phyloP scores from a whole-genome alignment of 2,888 invertebrate species.

The Myathropa florea region DNA sequence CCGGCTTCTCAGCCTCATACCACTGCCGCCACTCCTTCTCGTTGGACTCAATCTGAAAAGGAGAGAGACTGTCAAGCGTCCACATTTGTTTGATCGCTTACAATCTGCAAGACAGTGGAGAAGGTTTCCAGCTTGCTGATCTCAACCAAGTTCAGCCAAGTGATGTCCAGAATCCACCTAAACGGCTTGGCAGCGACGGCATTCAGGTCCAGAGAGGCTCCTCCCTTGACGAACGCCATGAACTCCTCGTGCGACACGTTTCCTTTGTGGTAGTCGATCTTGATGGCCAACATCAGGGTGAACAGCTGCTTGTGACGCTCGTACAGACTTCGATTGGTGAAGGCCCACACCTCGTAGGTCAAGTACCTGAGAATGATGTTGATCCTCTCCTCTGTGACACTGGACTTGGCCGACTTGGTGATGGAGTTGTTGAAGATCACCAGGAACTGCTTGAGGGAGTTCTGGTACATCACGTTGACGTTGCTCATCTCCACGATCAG shows the following conservation, averaged over 20 bases:
- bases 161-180: slow-evolving; percentile 96
- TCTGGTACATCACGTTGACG: slow-evolving; percentile 98
- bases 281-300: slow-evolving; percentile 96
- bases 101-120: slow-evolving; percentile 88
- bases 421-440: slow-evolving; percentile 97
- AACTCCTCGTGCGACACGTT: slow-evolving; percentile 94
- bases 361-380: slow-evolving; percentile 93
- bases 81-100: slow-evolving; percentile 80
- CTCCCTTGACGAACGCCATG: slow-evolving; percentile 97
- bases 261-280: slow-evolving; percentile 93
- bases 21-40: slow-evolving; percentile 94
- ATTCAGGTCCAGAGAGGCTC: slow-evolving; percentile 95
- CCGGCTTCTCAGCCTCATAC: slow-evolving; percentile 96
- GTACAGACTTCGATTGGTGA: slow-evolving; percentile 94
- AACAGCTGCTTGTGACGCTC: slow-evolving; percentile 96
- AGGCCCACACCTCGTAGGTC: slow-evolving; percentile 95
- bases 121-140: slow-evolving; percentile 92
- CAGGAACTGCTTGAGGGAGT: slow-evolving; percentile 95
- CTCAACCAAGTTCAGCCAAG: slow-evolving; percentile 97
- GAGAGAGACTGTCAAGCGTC: not conserved
- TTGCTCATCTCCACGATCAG: slow-evolving; percentile 98
- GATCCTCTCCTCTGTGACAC: slow-evolving; percentile 92
- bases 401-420: slow-evolving; percentile 92
- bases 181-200: slow-evolving; percentile 96
- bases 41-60: slow-evolving; percentile 87